A percentile compares a stretch with the other conserved stretches of the same genome.
phyloP scores from a whole-genome alignment of 2,888 invertebrate genomes.

The Leucoma salicis region DNA sequence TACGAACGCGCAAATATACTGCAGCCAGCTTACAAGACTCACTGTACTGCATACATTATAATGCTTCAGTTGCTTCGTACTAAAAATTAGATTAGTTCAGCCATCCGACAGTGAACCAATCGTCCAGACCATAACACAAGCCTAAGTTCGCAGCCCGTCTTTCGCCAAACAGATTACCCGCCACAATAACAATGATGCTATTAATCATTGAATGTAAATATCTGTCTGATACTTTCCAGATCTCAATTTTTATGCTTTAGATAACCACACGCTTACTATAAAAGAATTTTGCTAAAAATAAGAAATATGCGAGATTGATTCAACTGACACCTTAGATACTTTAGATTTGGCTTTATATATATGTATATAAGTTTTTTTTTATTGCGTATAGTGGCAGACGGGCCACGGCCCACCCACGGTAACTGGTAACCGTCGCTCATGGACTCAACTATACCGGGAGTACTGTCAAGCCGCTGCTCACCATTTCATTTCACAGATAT shows the following conservation, averaged over 20 bases:
- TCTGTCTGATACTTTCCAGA: slow-evolving; percentile 67
- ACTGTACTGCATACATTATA: slow-evolving; percentile 64
- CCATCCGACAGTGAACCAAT: slow-evolving; percentile 26
- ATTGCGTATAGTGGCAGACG: too few relatives aligned
- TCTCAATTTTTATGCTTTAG: slow-evolving; percentile 55
- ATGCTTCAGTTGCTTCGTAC: slow-evolving; percentile 55
- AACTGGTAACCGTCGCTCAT: too few relatives aligned
- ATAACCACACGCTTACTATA: slow-evolving; percentile 56
- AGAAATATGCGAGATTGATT: slow-evolving; percentile 46
- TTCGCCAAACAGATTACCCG: slow-evolving; percentile 20
- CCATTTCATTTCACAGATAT: too few relatives aligned
- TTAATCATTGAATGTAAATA: slow-evolving; percentile 71
- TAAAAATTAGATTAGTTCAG: slow-evolving; percentile 49
- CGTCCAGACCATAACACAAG: slow-evolving; percentile 33
- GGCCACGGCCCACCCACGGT: too few relatives aligned
- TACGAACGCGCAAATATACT: slow-evolving; percentile 53
- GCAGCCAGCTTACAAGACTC: slow-evolving; percentile 44
- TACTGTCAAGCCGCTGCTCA: too few relatives aligned
- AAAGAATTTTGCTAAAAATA: slow-evolving; percentile 58
- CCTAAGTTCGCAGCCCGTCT: slow-evolving; percentile 16
- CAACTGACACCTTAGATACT: slow-evolving; percentile 20
- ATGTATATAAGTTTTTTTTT: too few relatives aligned
- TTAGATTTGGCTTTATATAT: too few relatives aligned
- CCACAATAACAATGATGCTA: slow-evolving; percentile 62
- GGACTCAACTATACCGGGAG: too few relatives aligned